Percentiles rank a stretch among this genome's conserved stretches.
Evolutionary conservation across 1,140 invertebrate species (phyloP).

Genomic region (Drosophila pachea): DNA sequence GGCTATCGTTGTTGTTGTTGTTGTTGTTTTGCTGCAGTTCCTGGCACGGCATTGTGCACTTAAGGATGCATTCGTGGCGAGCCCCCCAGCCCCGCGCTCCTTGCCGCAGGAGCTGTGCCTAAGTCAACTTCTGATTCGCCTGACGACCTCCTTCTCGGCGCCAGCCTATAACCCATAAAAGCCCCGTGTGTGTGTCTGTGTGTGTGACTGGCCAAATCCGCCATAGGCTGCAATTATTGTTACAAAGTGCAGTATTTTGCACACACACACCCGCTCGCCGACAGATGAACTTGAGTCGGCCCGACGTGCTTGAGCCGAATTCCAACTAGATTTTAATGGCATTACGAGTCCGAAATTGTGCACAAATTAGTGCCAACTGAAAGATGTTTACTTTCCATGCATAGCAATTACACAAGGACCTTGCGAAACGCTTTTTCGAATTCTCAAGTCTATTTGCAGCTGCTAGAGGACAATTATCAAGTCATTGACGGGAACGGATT

Average conservation of each 20-base stretch:
- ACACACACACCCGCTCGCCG: conserved; percentile 12
- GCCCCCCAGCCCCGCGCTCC: not conserved
- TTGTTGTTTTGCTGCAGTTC: conserved; percentile 19
- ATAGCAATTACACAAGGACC: too few species aligned
- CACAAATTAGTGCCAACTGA: not conserved
- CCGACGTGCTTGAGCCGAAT: conserved; percentile 1
- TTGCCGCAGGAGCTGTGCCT: conserved; percentile 8
- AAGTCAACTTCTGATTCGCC: conserved; percentile 17
- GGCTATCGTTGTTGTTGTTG: conserved; percentile 9
- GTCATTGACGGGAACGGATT: too few species aligned
- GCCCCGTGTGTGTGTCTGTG: not conserved
- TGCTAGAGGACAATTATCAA: too few species aligned
- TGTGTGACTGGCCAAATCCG: not conserved
- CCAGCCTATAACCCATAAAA: not conserved
- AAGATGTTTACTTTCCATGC: too few species aligned
- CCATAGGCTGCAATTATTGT: conserved; percentile 18
- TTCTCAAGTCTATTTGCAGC: too few species aligned
- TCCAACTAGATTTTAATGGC: not conserved
- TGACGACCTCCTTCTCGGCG: conserved; percentile 3
- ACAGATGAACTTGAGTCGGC: conserved; percentile 13
- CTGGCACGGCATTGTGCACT: conserved; percentile 61
- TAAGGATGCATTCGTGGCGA: conserved; percentile 43
- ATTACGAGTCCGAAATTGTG: conserved; percentile 10
- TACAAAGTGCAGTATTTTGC: conserved; percentile 22
- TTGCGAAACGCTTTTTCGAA: too few species aligned